Conservation (phyloP, 2,113 vertebrate genomes). For the Bos indicus region DNA sequence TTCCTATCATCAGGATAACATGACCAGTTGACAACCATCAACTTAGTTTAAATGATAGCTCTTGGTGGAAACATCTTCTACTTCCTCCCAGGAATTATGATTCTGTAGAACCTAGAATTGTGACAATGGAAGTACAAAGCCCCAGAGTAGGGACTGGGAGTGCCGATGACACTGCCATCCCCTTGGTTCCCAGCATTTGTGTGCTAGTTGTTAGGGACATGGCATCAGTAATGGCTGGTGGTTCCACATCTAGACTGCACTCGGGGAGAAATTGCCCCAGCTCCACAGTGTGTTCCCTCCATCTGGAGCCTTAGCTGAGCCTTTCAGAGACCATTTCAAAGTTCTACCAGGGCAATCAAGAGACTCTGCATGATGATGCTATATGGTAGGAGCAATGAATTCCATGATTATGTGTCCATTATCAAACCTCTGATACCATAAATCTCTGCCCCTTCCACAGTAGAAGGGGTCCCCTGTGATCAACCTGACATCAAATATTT, state of each 20-base stretch:
- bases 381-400: neutral
- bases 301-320: neutral
- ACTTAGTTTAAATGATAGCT: neutral
- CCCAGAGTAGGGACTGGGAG: too few relatives aligned
- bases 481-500: neutral
- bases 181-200: neutral
- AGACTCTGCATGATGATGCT: neutral
- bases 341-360: neutral
- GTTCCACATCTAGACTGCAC: neutral
- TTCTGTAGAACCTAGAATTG: neutral
- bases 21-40: neutral
- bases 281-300: neutral
- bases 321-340: neutral
- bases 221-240: too few relatives aligned
- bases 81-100: neutral
- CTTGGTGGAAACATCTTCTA: neutral
- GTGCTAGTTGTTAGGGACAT: neutral
- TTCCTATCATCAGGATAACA: neutral
- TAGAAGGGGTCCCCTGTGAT: neutral
- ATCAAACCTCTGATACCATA: neutral
- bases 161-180: neutral
- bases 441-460: neutral
- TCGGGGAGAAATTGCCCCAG: neutral
- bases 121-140: neutral
- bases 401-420: neutral